Evolutionary conservation across 2,113 vertebrate species (phyloP), one percentile per base, ranked within the genome.

Genomic region (Camelus bactrianus): DNA sequence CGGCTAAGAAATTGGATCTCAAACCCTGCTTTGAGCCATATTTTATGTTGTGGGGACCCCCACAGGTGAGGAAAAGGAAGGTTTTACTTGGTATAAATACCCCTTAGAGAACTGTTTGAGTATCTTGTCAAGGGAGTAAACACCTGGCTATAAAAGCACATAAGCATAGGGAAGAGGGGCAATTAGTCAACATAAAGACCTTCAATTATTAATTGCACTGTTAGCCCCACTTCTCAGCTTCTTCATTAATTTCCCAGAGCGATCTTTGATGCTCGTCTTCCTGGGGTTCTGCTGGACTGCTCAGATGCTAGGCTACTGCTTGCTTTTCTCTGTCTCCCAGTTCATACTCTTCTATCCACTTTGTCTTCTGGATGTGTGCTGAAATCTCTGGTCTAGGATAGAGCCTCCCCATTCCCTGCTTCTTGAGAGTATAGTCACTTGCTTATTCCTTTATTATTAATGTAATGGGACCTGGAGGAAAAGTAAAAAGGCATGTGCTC

Each of bases 121-220:
- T 69, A 72, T 91, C 90, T 88, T 94, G 32, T 85, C 28, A 87
- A 80, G 26, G 6, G 54, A 20, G 12, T 88, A 88, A 79, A 72
- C 28, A n/a, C 20, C 15, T 82, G 42, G 22, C 60, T 46, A 30
- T 7, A 89, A 69, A 89, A 69, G 38, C 46, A 28, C 26, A 14
- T 62, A 48, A 80, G 24, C 35, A 87, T 16, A 65, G 7, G 38
- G 22, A 60, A 85, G 35, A 64, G 28, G 24, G n/a, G 6, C 72
- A 93, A 60, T 14, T 82, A 30, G 58, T 58, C 11, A 48, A 12
- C 32, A 67, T 11, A 65, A 81, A 82, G 56, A 88, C 38, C 32
- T 92, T 50, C 28, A 28, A 2, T 87, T 88, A 77, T 56, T 88
- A 65, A 79, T 11, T 80, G n/a, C 48, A 67, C 13, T 64, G 76